Evolutionary conservation across 1,140 invertebrate genomes (phyloP), one percentile per base, ranked within the genome.

Genomic region (Caenorhabditis brenneri): DNA sequence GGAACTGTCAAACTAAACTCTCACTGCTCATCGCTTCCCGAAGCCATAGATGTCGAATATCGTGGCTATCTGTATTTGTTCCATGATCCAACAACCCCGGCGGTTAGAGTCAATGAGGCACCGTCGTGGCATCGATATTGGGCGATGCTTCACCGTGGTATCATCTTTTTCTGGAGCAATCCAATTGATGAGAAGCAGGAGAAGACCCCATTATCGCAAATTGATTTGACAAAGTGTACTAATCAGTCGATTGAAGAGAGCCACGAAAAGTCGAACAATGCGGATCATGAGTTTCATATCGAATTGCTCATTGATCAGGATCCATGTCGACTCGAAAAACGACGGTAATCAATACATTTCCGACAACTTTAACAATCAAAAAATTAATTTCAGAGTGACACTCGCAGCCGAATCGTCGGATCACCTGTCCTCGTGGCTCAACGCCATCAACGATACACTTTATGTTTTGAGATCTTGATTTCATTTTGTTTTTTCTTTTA

Each of bases 131-230:
- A 55, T 5, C 19, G 53, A 55, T 81, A 81, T 27, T 81, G 80
- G 80, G 80, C 80, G 29, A 58, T 81, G 48, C 80, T 81, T 27
- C 49, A 58, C 9, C 49, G 80, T 7, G 80, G 80, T 7, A 27
- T 81, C 16, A 81, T 81, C 48, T 55, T 55, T 27, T 81, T 81
- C 27, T 81, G 80, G 80, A 81, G 60, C 24, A 55, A 81, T 58
- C 80, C 80, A 16, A 27, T 39, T 42, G 80, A 81, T 42, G 80
- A 81, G 24, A 55, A 55, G 53, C 27, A 36, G 2, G 51, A 81
- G 16, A 81, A 58, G 24, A 53, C 60, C 6, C 65, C 65, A 19
- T 36, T 74, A 9, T 74, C 65, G 2, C 65, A 74, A 46, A 74
- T 74, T 24, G 65, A 74, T 74, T 24, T 74, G 10, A 74, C 65